Evolutionary conservation across 1,140 invertebrate genomes (phyloP), one percentile per base, ranked within the genome.

Genomic region (Rhynchophorus ferrugineus): DNA sequence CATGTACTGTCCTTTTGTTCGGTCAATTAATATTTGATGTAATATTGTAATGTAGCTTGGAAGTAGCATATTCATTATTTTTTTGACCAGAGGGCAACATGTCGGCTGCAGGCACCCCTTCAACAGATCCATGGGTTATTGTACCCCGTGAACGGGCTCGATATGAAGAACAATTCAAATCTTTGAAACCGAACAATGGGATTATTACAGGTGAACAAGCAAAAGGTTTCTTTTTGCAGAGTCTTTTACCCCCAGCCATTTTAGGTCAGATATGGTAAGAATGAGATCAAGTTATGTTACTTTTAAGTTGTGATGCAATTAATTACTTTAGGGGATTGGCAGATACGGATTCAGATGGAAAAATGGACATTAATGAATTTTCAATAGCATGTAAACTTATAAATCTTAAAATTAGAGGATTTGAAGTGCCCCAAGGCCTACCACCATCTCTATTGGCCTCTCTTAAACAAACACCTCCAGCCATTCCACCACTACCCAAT

Each of bases 351-450:
- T 82, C 86, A 35, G 95, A 99, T 83, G 95, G 95, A 0, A 92
- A 91, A 75, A 88, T 99, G 83, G 89, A 98, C 70, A 82, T 92
- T 39, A 87, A 88, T 66, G 95, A 99, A 73, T 99, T 98, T 70
- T 93, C 90, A 43, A 95, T 98, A 62, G 95, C 95, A 39, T 96
- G 95, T 73, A 95, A 96, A 79, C 78, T 98, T 37, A 98, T 98
- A 41, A 92, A 91, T 70, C 77, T 95, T 46, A 97, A 95, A 73
- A 74, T 96, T 14, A 81, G 90, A 56, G 93, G 93, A 11, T 82
- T 87, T 70, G 91, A 96, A 68, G 75, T 98, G 49, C 95, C 95
- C 1, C 85, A 87, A 65, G 69, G 74, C 3, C 73, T 98, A 42
- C 95, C 95, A 37, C 81, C 84, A 17, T 76, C 80, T 53, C 68